Percentiles rank a stretch among this genome's conserved stretches.
These are phyloP conservation scores for Platyrinchus mystaceus DNA, from an alignment of 2,797 vertebrate genomes.

Conservation along the genomic window DNA sequence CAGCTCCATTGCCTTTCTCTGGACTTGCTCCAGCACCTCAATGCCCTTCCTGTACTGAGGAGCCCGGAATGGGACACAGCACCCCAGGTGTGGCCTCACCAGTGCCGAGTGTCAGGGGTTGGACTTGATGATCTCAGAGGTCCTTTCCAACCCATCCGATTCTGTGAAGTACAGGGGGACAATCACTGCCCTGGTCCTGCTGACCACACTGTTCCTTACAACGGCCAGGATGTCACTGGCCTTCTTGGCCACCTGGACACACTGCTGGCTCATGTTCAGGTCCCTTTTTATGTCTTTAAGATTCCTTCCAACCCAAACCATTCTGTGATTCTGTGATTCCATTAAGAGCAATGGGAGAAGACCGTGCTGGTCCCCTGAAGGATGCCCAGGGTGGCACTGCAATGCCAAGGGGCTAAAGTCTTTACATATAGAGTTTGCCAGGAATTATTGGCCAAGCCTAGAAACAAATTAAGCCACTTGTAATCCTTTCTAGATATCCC, in stretches of 20 bases:
- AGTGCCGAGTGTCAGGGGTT: too few species aligned
- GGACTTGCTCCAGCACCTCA: accelerated
- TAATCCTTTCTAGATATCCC: too few species aligned
- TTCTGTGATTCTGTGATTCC: not conserved
- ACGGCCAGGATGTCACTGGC: too few species aligned
- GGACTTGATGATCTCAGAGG: too few species aligned
- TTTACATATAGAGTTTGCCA: not conserved
- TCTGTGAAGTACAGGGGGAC: accelerated
- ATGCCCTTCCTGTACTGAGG: accelerated
- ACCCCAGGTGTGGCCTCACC: accelerated
- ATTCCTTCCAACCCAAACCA: not conserved
- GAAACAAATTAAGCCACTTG: not conserved
- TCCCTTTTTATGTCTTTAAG: not conserved
- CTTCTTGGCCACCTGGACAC: not conserved
- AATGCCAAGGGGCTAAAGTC: not conserved
- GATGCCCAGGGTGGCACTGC: too few species aligned
- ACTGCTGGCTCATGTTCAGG: not conserved
- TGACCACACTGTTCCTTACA: accelerated
- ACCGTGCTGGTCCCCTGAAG: not conserved
- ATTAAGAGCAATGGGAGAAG: not conserved
- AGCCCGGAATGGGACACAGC: accelerated
- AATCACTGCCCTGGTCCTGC: not conserved
- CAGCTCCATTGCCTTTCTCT: accelerated
- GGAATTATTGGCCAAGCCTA: not conserved
- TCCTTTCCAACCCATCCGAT: too few species aligned